A percentile compares a stretch with the other conserved stretches of the same genome.
Conservation (phyloP, 2,888 invertebrate species). For the Punctoribates punctum region DNA sequence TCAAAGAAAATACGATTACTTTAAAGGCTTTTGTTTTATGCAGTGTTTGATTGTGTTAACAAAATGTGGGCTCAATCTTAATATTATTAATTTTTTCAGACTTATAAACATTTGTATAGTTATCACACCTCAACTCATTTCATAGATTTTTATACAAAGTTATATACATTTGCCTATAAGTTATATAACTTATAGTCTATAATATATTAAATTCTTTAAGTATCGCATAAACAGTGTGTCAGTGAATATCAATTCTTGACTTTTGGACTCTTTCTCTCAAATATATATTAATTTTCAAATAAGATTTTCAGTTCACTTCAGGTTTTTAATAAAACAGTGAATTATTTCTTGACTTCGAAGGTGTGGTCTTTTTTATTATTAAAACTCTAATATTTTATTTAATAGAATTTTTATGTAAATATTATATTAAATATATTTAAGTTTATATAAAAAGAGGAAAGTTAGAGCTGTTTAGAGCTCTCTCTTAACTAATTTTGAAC, state of each 20-base stretch:
- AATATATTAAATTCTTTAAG: neutral
- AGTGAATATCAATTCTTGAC: neutral
- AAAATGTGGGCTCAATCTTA: neutral
- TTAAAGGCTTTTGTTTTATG: neutral
- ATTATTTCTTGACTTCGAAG: neutral
- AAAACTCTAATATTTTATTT: neutral
- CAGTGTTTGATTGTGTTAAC: neutral
- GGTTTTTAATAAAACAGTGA: no score
- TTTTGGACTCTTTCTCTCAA: neutral
- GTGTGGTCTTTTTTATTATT: neutral
- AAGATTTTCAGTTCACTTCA: no score
- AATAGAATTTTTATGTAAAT: slow-evolving; percentile 6
- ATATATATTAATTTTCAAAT: no score
- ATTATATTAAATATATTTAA: neutral
- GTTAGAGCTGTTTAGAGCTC: neutral
- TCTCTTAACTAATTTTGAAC: neutral
- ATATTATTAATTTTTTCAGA: neutral
- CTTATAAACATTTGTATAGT: neutral
- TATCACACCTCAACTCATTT: neutral
- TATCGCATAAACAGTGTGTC: neutral
- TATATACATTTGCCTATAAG: neutral
- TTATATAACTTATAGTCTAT: no score
- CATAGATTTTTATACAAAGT: neutral
- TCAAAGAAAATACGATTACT: neutral
- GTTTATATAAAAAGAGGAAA: neutral